Conservation (phyloP, 2,113 vertebrate species). For the Scartelaos histophorus region DNA sequence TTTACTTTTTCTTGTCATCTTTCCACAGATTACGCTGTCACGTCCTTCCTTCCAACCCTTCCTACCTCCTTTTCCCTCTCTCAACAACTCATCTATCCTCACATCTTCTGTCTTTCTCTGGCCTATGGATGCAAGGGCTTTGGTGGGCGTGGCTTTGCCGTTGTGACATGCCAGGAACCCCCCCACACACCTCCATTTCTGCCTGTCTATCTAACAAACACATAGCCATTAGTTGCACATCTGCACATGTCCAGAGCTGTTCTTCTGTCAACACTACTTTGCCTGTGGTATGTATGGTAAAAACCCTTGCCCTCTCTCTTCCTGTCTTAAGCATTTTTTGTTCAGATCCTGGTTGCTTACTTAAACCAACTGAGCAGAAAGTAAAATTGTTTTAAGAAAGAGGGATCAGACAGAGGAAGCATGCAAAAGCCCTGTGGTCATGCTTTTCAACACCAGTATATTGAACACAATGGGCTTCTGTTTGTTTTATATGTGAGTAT, state of each 20-base stretch:
- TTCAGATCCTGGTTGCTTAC: conserved; percentile 30
- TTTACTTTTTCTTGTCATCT: conserved; percentile 48
- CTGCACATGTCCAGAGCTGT: conserved; percentile 62
- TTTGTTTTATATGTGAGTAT: conserved; percentile 34
- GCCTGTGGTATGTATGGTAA: conserved; percentile 55
- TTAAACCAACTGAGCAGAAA: conserved; percentile 49
- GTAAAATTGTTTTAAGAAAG: conserved; percentile 43
- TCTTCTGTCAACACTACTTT: conserved; percentile 65
- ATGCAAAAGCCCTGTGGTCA: conserved; percentile 35
- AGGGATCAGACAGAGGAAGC: conserved; percentile 8
- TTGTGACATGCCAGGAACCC: conserved; percentile 42
- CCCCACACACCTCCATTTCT: conserved; percentile 33
- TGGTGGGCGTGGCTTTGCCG: conserved; percentile 24
- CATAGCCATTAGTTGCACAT: conserved; percentile 62
- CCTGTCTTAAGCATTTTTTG: conserved; percentile 17
- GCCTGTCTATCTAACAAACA: conserved; percentile 50
- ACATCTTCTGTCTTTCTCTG: conserved; percentile 14
- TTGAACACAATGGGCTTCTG: conserved; percentile 46
- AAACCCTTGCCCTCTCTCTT: conserved; percentile 22
- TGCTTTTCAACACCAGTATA: conserved; percentile 34
- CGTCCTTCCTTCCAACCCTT: conserved; percentile 52
- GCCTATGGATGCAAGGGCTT: conserved; percentile 24
- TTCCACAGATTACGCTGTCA: conserved; percentile 58
- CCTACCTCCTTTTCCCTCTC: conserved; percentile 54
- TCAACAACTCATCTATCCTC: conserved; percentile 70